Evolutionary conservation across 2,113 vertebrate species (phyloP), one percentile per base, ranked within the genome.

Genomic region (Thomomys bottae): DNA sequence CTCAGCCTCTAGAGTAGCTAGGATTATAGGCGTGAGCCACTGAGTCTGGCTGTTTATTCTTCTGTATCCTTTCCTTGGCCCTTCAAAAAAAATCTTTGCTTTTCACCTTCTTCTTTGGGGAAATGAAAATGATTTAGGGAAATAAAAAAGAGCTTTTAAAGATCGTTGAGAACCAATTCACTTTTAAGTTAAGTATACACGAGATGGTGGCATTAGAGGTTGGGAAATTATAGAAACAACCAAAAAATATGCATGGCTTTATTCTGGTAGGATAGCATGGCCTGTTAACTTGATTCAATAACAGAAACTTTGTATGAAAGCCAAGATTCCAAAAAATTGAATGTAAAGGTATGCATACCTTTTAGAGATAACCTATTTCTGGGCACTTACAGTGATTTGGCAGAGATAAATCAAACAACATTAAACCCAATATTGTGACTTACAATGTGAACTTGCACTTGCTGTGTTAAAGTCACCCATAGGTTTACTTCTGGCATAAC

Each of bases 111-210:
- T 94, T 36, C 86, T 89, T 79, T 64, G 54, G n/a, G 61, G 84
- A 94, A 94, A 88, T 68, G 80, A 80, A 94, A 91, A 71, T 64
- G 26, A 89, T 89, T 79, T 91, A 64, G 36, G 72, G 86, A 90
- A 92, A 87, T 94, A 32, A 88, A 91, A 90, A 80, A 83, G 59
- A 36, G 12, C 4, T 89, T 91, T 61, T 73, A 89, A 85, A 75
- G n/a, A 17, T 84, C 38, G 73, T 80, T 28, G 70, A 42, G 21
- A n/a, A 82, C 21, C 17, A 66, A 10, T 34, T 64, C 0, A 24
- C 40, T 80, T 86, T 89, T 64, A 24, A 28, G 34, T 82, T 11
- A 78, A 12, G 20, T 85, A 88, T 59, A 2, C 8, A 61, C 59
- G 42, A 85, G 70, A 71, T 72, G 36, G 10, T 54, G 6, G 81